Evolutionary conservation across 2,113 vertebrate genomes (phyloP), one percentile per base, ranked within the genome.

Genomic region (Mionectes macconnelli): DNA sequence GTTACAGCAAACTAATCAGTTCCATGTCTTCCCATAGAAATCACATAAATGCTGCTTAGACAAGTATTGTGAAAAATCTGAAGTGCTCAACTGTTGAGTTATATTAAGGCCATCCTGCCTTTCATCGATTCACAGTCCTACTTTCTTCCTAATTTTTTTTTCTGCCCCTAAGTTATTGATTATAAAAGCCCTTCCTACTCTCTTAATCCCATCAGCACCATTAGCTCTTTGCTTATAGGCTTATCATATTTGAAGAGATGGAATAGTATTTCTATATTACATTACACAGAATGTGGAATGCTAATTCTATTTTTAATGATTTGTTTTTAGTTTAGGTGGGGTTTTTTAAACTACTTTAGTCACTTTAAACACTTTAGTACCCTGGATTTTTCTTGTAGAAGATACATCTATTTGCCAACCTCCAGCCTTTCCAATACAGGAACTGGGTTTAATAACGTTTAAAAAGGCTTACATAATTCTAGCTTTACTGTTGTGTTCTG

Each of bases 291-390:
- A 84, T 37, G 60, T 52, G 72, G 67, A 77, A 72, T 18, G 39
- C 56, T 88, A 95, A 90, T 87, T 90, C 76, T 84, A 87, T 87
- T 93, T 85, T 64, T 80, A 96, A 93, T 85, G 53, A 86, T 95
- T 94, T 93, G 33, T 7, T 87, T 91, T 84, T 76, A 28, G 40
- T 87, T 93, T 66, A 62, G 64, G 62, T 78, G 56, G 19, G 0
- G 0, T 67, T 84, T 70, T 69, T 86, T 14, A 40, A 88, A 66
- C 52, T 87, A n/a, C 64, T 92, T 90, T 33, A 55, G 49, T 84
- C 27, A 60, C 27, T 91, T 77, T 55, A 56, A 89, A 72, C 39
- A 47, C n/a, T 91, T 67, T 8, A 77, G 53, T 70, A 70, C 22
- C 13, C 37, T 52, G 21, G 33, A 86, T 76, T 78, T 92, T 84